Evolutionary conservation across 2,797 vertebrate species (phyloP).

Genomic region (Bradypodion pumilum): DNA sequence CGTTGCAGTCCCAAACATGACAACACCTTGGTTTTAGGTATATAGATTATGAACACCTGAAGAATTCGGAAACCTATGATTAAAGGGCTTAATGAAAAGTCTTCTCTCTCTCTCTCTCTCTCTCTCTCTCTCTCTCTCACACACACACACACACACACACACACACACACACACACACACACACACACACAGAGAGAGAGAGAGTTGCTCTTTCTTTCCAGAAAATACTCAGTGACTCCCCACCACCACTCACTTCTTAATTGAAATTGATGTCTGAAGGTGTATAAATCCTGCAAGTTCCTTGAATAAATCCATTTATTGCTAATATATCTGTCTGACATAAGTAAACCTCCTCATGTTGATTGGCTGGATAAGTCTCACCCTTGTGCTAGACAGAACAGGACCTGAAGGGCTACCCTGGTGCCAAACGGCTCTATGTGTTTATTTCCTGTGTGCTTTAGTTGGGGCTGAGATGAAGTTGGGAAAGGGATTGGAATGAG

Average conservation of each 20-base stretch:
- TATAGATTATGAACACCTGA: background rate
- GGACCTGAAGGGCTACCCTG: constrained; percentile 57
- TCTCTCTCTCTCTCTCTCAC: too few species aligned
- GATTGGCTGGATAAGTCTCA: constrained; percentile 66
- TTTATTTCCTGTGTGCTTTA: constrained; percentile 79
- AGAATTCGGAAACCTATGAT: background rate
- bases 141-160: too few species aligned
- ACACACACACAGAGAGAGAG: too few species aligned
- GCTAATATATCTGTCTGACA: constrained; percentile 61
- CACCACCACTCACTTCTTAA: constrained; percentile 47
- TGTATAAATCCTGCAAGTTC: constrained; percentile 60
- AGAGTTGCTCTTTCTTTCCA: background rate
- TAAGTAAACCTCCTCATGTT: constrained; percentile 71
- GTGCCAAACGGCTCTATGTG: constrained; percentile 77
- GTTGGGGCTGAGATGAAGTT: constrained; percentile 52
- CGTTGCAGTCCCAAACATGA: too few species aligned
- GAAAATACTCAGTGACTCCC: constrained; percentile 21
- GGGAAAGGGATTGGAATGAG: constrained; percentile 75
- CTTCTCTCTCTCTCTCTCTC: too few species aligned
- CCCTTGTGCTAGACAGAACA: constrained; percentile 63
- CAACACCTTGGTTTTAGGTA: too few species aligned
- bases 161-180: too few species aligned
- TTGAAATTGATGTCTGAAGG: constrained; percentile 46
- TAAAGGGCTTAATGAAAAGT: background rate
- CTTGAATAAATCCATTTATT: constrained; percentile 74